Conservation (phyloP, 2,888 invertebrate species). For the Lochmaea crataegi region DNA sequence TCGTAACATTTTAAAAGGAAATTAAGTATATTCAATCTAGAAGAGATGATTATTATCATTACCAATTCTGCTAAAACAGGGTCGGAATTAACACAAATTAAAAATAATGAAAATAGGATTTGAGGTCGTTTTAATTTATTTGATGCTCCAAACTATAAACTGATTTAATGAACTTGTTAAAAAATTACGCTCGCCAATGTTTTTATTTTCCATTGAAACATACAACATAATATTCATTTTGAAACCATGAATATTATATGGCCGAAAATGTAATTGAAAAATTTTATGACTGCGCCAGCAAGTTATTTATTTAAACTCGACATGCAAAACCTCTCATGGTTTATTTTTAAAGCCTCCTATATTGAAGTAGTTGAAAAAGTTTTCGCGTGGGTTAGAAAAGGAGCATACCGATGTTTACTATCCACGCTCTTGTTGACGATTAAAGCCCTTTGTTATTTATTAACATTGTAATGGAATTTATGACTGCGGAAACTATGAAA, state of each 20-base stretch:
- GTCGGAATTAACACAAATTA: too few relatives aligned
- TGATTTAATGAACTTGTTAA: not conserved
- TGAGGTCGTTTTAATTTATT: too few relatives aligned
- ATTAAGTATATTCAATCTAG: too few relatives aligned
- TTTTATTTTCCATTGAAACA: not conserved
- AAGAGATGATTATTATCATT: too few relatives aligned
- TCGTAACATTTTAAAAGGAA: too few relatives aligned
- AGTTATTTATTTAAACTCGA: conserved; percentile 20
- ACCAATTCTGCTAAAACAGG: too few relatives aligned
- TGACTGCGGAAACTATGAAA: not conserved
- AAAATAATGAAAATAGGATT: too few relatives aligned
- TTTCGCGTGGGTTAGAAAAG: not conserved
- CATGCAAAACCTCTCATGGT: conserved; percentile 19
- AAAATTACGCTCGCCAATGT: not conserved
- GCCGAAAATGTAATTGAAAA: conserved; percentile 17
- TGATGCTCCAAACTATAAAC: not conserved
- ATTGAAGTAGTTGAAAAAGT: conserved; percentile 8
- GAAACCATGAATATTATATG: conserved; percentile 10
- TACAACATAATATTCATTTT: not conserved
- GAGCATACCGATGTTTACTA: not conserved
- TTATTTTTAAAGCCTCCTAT: conserved; percentile 10
- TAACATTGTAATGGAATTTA: not conserved
- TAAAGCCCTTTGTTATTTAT: not conserved
- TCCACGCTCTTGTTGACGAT: conserved; percentile 3
- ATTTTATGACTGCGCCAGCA: conserved; percentile 22